Evolutionary conservation across 2,797 vertebrate species (phyloP), one percentile per base, ranked within the genome.

Genomic region (Nannoperca australis): DNA sequence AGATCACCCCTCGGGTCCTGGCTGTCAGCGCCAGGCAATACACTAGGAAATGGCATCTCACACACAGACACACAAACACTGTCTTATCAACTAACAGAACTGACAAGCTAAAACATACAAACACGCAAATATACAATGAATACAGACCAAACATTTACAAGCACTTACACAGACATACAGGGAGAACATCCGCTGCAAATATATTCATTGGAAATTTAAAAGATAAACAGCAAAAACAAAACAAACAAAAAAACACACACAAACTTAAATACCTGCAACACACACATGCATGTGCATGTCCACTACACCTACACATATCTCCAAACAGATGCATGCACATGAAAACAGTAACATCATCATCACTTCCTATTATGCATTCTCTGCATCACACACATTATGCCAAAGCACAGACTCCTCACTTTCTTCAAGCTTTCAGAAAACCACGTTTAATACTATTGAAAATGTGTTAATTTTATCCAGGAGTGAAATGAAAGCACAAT

Each of bases 11-110:
- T 58, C 1, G 2, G 78, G 84, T 36, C 54, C 38, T 4, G 32
- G 68, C 80, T 88, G 88, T 90, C 89, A 87, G 73, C 45, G 4
- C 64, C 42, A 42, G 55, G 70, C 42, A 85, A 78, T 72, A 27
- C 70, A 81, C 44, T 58, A 20, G 18, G 59, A 70, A 42, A 76
- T 40, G 50, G 30, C 47, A 30, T 65, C 49, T 68, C 34, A 42
- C 63, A 38, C 63, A 17, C 40, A 61, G 7, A 56, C 24, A 61
- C 36, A 38, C 14, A 44, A 13, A 30, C 30, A n/a, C 44, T 78
- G 45, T 55, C n/a, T 18, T 56, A 65, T 15, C 11, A 72, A 54
- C 24, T 22, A 54, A 45, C 44, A 47, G 49, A 45, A 32, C 53
- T 36, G 42, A 55, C 9, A 55, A 17, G 49, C 11, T 36, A 11